A percentile compares a stretch with the other conserved stretches of the same genome.
Evolutionary conservation across 2,113 vertebrate species (phyloP).

Genomic region (Hyperopisus bebe): DNA sequence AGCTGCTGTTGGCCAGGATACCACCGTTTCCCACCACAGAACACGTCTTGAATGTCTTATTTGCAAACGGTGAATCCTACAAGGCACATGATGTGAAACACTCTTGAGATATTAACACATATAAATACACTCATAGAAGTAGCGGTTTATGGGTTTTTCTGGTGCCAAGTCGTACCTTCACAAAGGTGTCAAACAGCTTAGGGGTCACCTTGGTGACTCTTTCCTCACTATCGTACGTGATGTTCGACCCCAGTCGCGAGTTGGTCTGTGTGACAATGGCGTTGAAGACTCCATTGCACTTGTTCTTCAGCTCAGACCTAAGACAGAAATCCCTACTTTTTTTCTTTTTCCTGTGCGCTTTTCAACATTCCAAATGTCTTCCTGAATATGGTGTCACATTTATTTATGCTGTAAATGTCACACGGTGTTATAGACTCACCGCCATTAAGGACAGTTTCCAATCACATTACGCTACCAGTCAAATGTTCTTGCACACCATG

Average conservation of each 20-base stretch:
- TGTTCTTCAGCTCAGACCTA: slow-evolving; percentile 49
- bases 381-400: too few species aligned
- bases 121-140: not conserved
- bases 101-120: not conserved
- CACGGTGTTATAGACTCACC: too few species aligned
- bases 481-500: too few species aligned
- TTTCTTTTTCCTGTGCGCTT: not conserved
- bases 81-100: slow-evolving; percentile 1
- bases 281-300: slow-evolving; percentile 48
- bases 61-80: slow-evolving; percentile 53
- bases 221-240: slow-evolving; percentile 56
- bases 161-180: slow-evolving; percentile 43
- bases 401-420: not conserved
- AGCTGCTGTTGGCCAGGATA: slow-evolving; percentile 60
- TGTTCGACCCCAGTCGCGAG: slow-evolving; percentile 51
- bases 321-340: not conserved
- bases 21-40: slow-evolving; percentile 66
- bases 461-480: not conserved
- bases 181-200: slow-evolving; percentile 52
- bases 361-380: not conserved
- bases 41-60: slow-evolving; percentile 48
- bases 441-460: not conserved
- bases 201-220: slow-evolving; percentile 47
- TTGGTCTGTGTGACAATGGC: slow-evolving; percentile 58
- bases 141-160: not conserved